Evolutionary conservation across 2,797 vertebrate genomes (phyloP).

Genomic region (Urosaurus nigricauda): DNA sequence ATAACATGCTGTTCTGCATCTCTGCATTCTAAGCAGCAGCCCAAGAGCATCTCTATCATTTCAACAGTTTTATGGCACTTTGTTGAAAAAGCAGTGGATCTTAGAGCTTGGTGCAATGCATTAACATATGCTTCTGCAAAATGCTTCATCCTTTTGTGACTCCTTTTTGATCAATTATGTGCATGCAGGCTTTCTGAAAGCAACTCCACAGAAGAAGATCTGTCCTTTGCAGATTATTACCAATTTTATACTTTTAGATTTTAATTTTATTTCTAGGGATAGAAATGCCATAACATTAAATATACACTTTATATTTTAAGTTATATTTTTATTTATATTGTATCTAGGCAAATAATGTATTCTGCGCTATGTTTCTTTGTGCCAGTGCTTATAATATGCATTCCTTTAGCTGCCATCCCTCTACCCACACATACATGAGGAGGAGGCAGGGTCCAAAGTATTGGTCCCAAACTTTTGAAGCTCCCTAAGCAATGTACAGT

Average conservation of each 20-base stretch:
- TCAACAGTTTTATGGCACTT: conserved; percentile 66
- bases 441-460: not conserved
- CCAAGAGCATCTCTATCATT: conserved; percentile 61
- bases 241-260: conserved; percentile 56
- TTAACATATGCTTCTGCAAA: conserved; percentile 73
- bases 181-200: conserved; percentile 54
- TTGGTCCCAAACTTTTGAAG: not conserved
- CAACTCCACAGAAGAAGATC: conserved; percentile 46
- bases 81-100: conserved; percentile 51
- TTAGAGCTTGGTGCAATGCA: conserved; percentile 57
- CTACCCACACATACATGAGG: not conserved
- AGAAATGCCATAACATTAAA: conserved; percentile 23
- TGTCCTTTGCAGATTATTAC: conserved; percentile 36
- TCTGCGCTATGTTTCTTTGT: not conserved
- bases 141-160: conserved; percentile 72
- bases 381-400: not conserved
- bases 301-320: not conserved
- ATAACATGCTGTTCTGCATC: conserved; percentile 32
- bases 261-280: conserved; percentile 62
- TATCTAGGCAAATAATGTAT: not conserved
- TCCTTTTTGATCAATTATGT: conserved; percentile 75
- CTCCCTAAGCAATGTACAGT: not conserved
- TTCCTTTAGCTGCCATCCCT: not conserved
- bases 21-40: conserved; percentile 54
- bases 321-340: not conserved